Percentiles rank a stretch among this genome's conserved stretches.
Evolutionary conservation across 23 tunicate species (phyloP).

Genomic region (Halocynthia aurantium): DNA sequence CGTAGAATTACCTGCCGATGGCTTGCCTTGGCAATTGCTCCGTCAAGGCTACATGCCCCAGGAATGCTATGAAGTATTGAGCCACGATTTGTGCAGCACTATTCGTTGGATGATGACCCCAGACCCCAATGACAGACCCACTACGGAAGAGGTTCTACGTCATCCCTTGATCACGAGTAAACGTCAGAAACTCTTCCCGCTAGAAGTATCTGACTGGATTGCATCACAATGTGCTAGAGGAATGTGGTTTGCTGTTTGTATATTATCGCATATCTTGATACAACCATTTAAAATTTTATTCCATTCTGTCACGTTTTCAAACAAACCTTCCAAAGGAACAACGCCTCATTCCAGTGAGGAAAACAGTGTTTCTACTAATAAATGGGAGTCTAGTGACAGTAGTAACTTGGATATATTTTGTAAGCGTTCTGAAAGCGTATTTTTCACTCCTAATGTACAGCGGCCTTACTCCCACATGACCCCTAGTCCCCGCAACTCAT

Average conservation of each 20-base stretch:
- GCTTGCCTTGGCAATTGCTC: conserved; percentile 63
- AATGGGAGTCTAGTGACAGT: conserved; percentile 11
- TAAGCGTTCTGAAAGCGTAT: neutral
- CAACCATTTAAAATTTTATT: conserved; percentile 4
- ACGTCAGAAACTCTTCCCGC: neutral
- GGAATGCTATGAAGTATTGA: conserved; percentile 40
- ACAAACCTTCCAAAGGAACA: neutral
- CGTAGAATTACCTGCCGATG: conserved; percentile 65
- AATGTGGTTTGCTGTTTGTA: neutral
- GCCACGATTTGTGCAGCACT: conserved; percentile 22
- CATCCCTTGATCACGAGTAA: conserved; percentile 37
- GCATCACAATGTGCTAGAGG: neutral
- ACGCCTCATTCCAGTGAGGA: neutral
- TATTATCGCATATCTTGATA: neutral
- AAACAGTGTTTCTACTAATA: neutral
- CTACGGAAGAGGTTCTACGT: conserved; percentile 27
- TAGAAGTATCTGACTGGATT: neutral
- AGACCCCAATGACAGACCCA: conserved; percentile 35
- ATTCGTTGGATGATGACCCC: conserved; percentile 77
- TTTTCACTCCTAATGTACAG: conserved; percentile 38
- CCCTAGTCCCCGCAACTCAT: conserved; percentile 62
- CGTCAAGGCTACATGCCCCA: conserved; percentile 63
- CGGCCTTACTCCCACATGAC: conserved; percentile 19
- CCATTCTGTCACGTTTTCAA: neutral
- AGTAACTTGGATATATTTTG: neutral